Percentiles rank a stretch among this genome's conserved stretches.
Evolutionary conservation across 2,797 vertebrate species (phyloP).

Genomic region (Artibeus lituratus): DNA sequence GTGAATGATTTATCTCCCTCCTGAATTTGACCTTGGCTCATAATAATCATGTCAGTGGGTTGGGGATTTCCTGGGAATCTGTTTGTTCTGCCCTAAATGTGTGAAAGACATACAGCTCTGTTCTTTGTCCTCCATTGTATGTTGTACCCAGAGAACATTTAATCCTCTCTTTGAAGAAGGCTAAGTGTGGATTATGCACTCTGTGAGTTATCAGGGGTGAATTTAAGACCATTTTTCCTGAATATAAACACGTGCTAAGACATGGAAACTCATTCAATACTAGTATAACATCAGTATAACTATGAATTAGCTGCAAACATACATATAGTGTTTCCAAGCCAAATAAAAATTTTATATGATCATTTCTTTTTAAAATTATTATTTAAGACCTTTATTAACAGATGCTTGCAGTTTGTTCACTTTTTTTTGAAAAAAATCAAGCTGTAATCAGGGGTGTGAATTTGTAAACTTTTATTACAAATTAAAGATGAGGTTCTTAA

Average conservation of each 20-base stretch:
- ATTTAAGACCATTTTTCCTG: not conserved
- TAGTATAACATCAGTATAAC: not conserved
- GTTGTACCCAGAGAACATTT: not conserved
- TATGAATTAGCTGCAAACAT: not conserved
- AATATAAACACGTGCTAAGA: not conserved
- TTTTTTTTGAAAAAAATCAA: too few relatives aligned
- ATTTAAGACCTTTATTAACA: too few relatives aligned
- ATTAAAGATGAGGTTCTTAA: too few relatives aligned
- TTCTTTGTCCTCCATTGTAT: not conserved
- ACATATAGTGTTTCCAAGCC: not conserved
- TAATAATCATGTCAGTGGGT: not conserved
- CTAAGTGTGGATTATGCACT: not conserved
- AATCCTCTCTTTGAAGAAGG: not conserved
- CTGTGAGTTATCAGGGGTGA: not conserved
- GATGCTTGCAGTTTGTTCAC: too few relatives aligned
- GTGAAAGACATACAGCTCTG: not conserved
- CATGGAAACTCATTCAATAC: not conserved
- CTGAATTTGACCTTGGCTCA: constrained; percentile 29
- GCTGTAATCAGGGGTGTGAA: too few relatives aligned
- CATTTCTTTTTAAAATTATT: not conserved
- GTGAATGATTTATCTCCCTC: not conserved
- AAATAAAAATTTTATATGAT: not conserved
- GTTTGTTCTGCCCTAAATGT: not conserved
- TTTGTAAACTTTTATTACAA: too few relatives aligned
- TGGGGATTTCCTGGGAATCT: constrained; percentile 44